phyloP scores from a whole-genome alignment of 1,140 invertebrate species.

The Solen grandis region DNA sequence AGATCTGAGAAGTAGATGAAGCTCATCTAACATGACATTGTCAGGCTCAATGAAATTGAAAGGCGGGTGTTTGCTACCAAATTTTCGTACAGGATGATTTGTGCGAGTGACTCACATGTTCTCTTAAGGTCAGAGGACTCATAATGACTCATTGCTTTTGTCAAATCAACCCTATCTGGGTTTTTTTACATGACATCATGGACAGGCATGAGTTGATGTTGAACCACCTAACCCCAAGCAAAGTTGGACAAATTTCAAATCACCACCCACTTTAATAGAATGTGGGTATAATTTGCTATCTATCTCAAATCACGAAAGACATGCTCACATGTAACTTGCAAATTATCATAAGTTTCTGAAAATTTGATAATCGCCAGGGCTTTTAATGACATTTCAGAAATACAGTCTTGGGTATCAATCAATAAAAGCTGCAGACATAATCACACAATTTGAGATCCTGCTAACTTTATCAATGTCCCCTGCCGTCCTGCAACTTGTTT shows the following conservation, averaged over 20 bases:
- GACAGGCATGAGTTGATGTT: conserved; percentile 4
- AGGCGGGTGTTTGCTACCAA: not conserved
- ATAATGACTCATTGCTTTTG: conserved; percentile 2
- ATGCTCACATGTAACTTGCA: conserved; percentile 1
- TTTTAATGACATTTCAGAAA: not conserved
- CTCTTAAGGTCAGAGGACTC: not conserved
- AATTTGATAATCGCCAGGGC: conserved; percentile 17
- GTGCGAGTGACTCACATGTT: not conserved
- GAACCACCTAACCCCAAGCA: conserved; percentile 21
- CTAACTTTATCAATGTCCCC: not conserved
- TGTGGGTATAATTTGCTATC: not conserved
- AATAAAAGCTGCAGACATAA: not conserved
- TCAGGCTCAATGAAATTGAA: conserved; percentile 6
- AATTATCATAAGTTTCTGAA: conserved; percentile 6
- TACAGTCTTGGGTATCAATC: not conserved
- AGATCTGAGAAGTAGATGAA: conserved; percentile 3
- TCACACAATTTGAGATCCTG: conserved; percentile 20
- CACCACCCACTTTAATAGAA: not conserved
- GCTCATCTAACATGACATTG: conserved; percentile 2
- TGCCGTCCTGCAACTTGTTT: not conserved
- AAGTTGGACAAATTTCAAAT: not conserved
- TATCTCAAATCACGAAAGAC: not conserved
- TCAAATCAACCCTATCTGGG: not conserved
- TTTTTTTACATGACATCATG: conserved; percentile 21
- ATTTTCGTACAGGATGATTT: not conserved